Evolutionary conservation across 2,113 vertebrate genomes (phyloP).

Genomic region (Charina bottae): DNA sequence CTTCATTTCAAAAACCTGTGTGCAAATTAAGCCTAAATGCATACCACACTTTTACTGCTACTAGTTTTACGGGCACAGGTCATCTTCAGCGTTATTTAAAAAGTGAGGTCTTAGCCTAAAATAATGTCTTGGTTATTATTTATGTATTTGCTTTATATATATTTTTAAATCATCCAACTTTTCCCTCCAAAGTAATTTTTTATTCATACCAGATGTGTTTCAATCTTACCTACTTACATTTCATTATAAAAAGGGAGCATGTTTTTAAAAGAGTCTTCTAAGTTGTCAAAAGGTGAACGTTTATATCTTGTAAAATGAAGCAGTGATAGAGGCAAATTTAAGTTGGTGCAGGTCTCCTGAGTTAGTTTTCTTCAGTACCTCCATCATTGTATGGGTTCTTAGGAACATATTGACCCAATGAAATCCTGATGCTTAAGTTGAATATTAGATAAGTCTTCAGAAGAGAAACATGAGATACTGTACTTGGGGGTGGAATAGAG

Average conservation of each 20-base stretch:
- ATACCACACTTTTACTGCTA: conserved; percentile 66
- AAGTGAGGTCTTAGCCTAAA: conserved; percentile 62
- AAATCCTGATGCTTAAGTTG: conserved; percentile 22
- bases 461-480: background rate
- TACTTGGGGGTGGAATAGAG: background rate
- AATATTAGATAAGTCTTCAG: background rate
- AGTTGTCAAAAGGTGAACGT: conserved; percentile 12
- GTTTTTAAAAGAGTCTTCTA: conserved; percentile 9
- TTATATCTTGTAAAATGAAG: background rate
- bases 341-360: conserved; percentile 9
- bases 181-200: background rate
- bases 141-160: conserved; percentile 53
- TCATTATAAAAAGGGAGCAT: background rate
- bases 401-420: background rate
- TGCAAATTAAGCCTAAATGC: conserved; percentile 71
- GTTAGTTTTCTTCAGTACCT: background rate
- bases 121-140: conserved; percentile 56
- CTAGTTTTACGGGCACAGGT: conserved; percentile 65
- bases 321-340: conserved; percentile 17
- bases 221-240: conserved; percentile 3
- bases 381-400: background rate
- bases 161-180: conserved; percentile 32
- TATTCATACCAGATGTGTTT: background rate
- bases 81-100: conserved; percentile 59
- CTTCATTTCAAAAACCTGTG: conserved; percentile 65